Evolutionary conservation across 2,113 vertebrate species (phyloP).

Genomic region (Struthidea cinerea): DNA sequence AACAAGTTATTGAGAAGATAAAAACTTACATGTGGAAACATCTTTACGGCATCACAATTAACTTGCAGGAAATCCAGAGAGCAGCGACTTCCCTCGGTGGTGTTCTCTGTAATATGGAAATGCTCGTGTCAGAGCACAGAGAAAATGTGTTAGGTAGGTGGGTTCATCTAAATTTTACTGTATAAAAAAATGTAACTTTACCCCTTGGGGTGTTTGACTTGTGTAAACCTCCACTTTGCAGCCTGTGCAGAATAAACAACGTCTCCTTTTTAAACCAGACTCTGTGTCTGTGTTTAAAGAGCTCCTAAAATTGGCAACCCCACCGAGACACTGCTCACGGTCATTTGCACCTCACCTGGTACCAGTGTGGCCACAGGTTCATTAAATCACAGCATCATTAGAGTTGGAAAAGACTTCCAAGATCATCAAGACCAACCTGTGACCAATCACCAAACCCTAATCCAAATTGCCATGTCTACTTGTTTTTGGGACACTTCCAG

Average conservation of each 20-base stretch:
- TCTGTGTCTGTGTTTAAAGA: background rate
- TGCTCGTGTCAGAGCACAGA: background rate
- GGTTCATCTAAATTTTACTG: background rate
- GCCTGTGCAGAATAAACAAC: background rate
- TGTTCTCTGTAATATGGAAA: background rate
- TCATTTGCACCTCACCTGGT: background rate
- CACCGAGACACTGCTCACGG: fast-evolving
- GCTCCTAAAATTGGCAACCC: background rate
- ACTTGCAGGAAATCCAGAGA: background rate
- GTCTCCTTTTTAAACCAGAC: background rate
- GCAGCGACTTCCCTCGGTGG: background rate
- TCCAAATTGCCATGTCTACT: background rate
- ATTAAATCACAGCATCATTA: too few relatives aligned
- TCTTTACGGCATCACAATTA: background rate
- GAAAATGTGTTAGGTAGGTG: background rate
- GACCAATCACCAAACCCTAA: background rate
- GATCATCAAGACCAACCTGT: background rate
- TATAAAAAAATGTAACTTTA: background rate
- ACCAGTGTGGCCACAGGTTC: background rate
- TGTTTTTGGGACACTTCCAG: background rate
- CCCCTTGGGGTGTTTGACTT: background rate
- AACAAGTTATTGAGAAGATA: background rate
- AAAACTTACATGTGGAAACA: background rate
- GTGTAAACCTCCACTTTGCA: background rate
- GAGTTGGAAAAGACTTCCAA: background rate